Conservation (phyloP, 2,113 vertebrate genomes). For the Bos indicus region DNA sequence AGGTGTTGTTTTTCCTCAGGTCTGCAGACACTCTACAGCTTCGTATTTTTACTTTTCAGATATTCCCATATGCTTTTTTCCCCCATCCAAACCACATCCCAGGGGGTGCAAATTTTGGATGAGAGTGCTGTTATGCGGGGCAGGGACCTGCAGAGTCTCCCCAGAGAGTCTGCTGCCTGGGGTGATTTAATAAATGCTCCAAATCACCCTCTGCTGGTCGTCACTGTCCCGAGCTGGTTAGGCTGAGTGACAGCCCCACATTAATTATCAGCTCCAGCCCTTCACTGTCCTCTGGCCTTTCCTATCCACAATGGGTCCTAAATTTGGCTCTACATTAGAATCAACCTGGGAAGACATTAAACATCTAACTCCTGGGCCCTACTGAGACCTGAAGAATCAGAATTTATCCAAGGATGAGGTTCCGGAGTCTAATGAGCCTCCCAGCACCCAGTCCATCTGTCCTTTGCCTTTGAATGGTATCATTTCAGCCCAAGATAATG, state of each 20-base stretch:
- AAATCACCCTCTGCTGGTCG: background rate
- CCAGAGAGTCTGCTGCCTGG: slow-evolving; percentile 29
- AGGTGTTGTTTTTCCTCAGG: slow-evolving; percentile 7
- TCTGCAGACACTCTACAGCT: background rate
- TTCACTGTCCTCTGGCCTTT: background rate
- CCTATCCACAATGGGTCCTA: background rate
- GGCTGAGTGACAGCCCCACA: background rate
- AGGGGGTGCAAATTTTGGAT: background rate
- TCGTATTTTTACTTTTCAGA: slow-evolving; percentile 2
- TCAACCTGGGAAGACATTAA: background rate
- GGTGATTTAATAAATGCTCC: slow-evolving; percentile 59
- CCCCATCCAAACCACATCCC: background rate
- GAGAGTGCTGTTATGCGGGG: background rate
- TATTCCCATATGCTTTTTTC: background rate
- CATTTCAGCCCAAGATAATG: background rate
- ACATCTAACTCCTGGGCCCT: background rate
- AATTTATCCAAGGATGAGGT: background rate
- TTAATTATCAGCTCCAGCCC: slow-evolving; percentile 36
- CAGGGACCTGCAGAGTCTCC: background rate
- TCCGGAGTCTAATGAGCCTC: background rate
- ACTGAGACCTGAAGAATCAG: background rate
- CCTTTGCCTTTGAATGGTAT: background rate
- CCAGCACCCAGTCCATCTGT: background rate
- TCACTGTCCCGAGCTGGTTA: background rate
- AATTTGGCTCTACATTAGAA: background rate